A percentile compares a stretch with the other conserved stretches of the same genome.
phyloP scores from a whole-genome alignment of 2,888 invertebrate species.

The Eristalinus aeneus region DNA sequence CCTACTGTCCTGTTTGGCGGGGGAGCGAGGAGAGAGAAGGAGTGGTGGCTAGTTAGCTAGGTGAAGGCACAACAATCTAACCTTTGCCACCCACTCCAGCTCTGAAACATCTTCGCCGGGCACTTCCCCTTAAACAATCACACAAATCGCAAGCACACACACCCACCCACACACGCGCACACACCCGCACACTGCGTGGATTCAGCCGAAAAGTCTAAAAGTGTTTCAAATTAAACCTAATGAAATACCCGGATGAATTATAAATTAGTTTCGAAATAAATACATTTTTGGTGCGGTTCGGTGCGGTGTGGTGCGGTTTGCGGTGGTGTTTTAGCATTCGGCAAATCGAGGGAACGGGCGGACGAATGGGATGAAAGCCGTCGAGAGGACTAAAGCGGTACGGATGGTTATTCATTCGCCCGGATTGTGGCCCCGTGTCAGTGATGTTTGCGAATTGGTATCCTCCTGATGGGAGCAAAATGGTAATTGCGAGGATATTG shows the following conservation, averaged over 20 bases:
- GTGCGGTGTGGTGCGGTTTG: neutral
- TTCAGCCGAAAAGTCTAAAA: slow-evolving; percentile 71
- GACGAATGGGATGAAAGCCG: too few species aligned
- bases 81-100: neutral
- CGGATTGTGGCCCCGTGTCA: slow-evolving; percentile 38
- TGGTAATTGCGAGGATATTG: slow-evolving; percentile 70
- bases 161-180: slow-evolving; percentile 12
- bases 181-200: too few species aligned
- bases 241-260: slow-evolving; percentile 75
- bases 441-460: slow-evolving; percentile 67
- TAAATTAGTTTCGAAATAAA: slow-evolving; percentile 73
- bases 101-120: neutral
- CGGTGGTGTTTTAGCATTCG: neutral
- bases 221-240: slow-evolving; percentile 74
- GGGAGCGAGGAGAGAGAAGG: too few species aligned
- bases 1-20: neutral
- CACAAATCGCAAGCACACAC: neutral
- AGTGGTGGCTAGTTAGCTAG: neutral
- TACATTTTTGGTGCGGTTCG: slow-evolving; percentile 62
- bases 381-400: neutral
- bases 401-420: slow-evolving; percentile 33
- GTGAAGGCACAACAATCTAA: slow-evolving; percentile 21
- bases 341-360: neutral
- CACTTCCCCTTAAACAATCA: neutral
- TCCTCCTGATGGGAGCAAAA: slow-evolving; percentile 61